Evolutionary conservation across 2,888 invertebrate species (phyloP).

Genomic region (Ophion ellenae): DNA sequence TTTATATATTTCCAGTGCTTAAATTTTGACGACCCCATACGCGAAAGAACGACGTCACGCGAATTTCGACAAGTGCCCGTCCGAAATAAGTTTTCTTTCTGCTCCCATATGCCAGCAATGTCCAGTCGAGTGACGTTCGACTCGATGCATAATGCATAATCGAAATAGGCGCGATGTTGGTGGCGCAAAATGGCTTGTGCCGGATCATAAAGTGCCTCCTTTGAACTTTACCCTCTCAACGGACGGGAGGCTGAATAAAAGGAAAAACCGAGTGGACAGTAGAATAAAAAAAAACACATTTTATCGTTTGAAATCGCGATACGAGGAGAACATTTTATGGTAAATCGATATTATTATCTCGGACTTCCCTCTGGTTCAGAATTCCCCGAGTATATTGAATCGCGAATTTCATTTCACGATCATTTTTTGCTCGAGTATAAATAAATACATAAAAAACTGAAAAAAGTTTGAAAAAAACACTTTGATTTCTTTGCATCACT

Average conservation of each 20-base stretch:
- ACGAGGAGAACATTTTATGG: conserved; percentile 13
- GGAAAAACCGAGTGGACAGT: neutral
- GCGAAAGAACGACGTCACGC: neutral
- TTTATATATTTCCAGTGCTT: no score
- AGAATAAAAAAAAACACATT: conserved; percentile 3
- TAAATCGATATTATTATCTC: conserved; percentile 9
- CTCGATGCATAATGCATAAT: conserved; percentile 52
- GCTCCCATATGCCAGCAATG: neutral
- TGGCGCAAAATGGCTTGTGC: conserved; percentile 31
- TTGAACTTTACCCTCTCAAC: conserved; percentile 46
- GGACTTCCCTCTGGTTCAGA: conserved; percentile 11
- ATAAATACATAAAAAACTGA: conserved; percentile 23
- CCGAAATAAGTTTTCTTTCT: conserved; percentile 8
- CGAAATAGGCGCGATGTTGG: conserved; percentile 8
- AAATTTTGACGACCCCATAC: neutral
- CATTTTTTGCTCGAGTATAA: conserved; percentile 8
- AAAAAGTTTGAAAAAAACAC: neutral
- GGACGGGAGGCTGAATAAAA: conserved; percentile 19
- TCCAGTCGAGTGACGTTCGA: conserved; percentile 24
- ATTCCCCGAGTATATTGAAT: conserved; percentile 41
- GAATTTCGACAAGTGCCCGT: conserved; percentile 13
- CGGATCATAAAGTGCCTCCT: conserved; percentile 41
- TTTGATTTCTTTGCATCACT: neutral
- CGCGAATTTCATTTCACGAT: conserved; percentile 39
- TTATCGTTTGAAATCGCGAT: conserved; percentile 30